Evolutionary conservation across 2,888 invertebrate genomes (phyloP).

Genomic region (Rotaria macrura): DNA sequence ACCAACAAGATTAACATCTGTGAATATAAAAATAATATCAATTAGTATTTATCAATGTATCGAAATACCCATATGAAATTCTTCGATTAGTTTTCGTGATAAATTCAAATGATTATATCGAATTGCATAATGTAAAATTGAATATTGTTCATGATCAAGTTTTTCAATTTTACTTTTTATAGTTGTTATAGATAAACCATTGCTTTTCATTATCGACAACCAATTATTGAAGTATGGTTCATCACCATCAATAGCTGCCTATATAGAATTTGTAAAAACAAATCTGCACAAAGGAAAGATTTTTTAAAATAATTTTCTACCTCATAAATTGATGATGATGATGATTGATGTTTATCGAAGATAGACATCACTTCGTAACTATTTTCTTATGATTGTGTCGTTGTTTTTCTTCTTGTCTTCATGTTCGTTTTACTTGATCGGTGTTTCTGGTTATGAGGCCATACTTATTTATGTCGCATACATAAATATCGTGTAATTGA

Average conservation of each 20-base stretch:
- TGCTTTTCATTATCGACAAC: background rate
- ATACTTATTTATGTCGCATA: background rate
- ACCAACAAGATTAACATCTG: slow-evolving; percentile 1
- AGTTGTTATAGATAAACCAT: background rate
- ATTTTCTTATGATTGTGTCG: too few relatives aligned
- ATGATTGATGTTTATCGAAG: background rate
- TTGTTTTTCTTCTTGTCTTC: background rate
- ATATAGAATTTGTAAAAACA: background rate
- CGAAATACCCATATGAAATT: background rate
- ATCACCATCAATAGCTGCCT: background rate
- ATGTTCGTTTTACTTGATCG: background rate
- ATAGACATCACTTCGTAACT: background rate
- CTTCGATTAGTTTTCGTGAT: background rate
- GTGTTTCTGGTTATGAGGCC: background rate
- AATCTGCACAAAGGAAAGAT: background rate
- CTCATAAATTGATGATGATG: background rate
- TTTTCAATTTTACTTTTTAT: background rate
- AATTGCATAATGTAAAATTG: background rate
- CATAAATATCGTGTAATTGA: too few relatives aligned
- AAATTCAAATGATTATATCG: background rate
- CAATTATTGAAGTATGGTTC: background rate
- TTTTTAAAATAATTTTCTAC: background rate
- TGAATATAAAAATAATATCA: too few relatives aligned
- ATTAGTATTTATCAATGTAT: background rate
- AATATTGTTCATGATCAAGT: background rate